These are phyloP conservation scores for Pachyuromys duprasi DNA, from an alignment of 2,797 vertebrate genomes.

Conservation along the genomic window DNA sequence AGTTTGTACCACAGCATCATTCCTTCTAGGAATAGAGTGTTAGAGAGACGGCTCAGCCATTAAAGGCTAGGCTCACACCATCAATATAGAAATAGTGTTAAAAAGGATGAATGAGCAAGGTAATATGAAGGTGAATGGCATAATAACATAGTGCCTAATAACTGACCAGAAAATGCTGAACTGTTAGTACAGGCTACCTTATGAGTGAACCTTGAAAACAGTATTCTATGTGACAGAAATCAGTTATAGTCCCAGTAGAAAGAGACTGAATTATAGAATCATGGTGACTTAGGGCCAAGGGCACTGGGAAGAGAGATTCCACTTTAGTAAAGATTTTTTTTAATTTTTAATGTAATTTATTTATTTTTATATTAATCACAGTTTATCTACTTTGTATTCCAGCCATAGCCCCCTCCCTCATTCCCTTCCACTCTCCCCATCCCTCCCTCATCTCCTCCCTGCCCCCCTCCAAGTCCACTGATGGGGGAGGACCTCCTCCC, in stretches of 20 bases:
- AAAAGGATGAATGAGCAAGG: not conserved
- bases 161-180: not conserved
- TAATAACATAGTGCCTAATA: rapidly evolving
- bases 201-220: not conserved
- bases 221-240: not conserved
- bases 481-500: no score
- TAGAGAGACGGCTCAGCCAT: not conserved
- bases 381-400: no score
- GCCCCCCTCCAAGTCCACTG: no score
- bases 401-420: no score
- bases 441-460: no score
- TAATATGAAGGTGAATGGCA: not conserved
- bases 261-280: not conserved
- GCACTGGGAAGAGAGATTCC: not conserved
- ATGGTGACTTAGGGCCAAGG: not conserved
- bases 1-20: not conserved
- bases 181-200: rapidly evolving
- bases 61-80: no score
- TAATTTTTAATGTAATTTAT: no score
- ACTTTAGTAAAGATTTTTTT: not conserved
- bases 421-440: no score
- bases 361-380: no score
- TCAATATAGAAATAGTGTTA: not conserved
- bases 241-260: not conserved
- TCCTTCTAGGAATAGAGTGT: not conserved